Evolutionary conservation across 2,888 invertebrate genomes (phyloP).

Genomic region (Hypselothyrea guttata): DNA sequence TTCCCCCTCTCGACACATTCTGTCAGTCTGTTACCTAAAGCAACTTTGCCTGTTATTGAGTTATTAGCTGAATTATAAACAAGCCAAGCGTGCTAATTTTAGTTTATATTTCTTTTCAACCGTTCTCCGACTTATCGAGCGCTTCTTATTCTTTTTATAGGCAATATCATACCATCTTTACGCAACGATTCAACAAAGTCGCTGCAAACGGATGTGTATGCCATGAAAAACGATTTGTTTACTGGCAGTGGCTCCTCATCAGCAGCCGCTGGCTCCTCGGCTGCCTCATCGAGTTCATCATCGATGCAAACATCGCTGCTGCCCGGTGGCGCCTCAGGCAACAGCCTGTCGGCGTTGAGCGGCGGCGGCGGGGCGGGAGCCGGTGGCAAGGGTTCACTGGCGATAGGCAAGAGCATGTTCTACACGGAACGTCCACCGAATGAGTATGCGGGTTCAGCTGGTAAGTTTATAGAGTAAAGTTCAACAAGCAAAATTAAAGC

Average conservation of each 20-base stretch:
- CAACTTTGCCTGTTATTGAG: slow-evolving; percentile 42
- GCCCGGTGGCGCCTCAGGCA: slow-evolving; percentile 64
- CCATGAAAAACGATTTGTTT: slow-evolving; percentile 80
- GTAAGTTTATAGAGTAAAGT: slow-evolving; percentile 57
- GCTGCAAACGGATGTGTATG: slow-evolving; percentile 80
- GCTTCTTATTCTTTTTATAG: slow-evolving; percentile 44
- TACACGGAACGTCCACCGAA: slow-evolving; percentile 82
- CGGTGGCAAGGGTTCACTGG: slow-evolving; percentile 79
- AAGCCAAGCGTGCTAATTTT: slow-evolving; percentile 13
- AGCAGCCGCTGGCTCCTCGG: slow-evolving; percentile 67
- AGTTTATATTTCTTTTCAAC: background rate
- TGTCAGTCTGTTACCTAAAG: too few species aligned
- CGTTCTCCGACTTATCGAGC: background rate
- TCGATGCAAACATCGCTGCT: slow-evolving; percentile 72
- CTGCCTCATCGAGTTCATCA: slow-evolving; percentile 69
- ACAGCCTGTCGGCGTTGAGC: slow-evolving; percentile 64
- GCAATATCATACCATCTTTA: slow-evolving; percentile 78
- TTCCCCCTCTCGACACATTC: too few species aligned
- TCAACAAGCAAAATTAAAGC: too few species aligned
- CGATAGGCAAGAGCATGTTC: slow-evolving; percentile 82
- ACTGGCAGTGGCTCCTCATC: slow-evolving; percentile 62
- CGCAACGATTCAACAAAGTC: slow-evolving; percentile 81
- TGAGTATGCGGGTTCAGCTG: slow-evolving; percentile 78
- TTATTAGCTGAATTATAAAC: slow-evolving; percentile 42
- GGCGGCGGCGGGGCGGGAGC: slow-evolving; percentile 55